phyloP scores from a whole-genome alignment of 2,797 vertebrate species.

The Malurus splendens region DNA sequence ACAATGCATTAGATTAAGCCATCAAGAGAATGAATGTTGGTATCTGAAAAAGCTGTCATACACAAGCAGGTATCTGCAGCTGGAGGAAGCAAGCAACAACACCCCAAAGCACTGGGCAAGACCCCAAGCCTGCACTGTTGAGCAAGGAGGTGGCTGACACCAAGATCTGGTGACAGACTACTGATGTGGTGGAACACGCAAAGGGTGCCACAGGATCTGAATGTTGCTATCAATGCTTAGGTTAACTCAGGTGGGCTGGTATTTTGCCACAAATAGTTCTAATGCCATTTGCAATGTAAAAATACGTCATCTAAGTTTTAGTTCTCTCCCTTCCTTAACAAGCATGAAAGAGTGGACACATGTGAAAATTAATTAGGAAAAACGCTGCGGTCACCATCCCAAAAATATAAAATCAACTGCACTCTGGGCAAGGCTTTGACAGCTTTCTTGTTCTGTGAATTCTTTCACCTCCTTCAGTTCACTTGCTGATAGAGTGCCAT shows the following conservation, averaged over 20 bases:
- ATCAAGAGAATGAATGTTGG: conserved; percentile 47
- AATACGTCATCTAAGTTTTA: background rate
- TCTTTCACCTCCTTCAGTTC: background rate
- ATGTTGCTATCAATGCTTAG: background rate
- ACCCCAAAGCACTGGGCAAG: background rate
- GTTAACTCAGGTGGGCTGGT: background rate
- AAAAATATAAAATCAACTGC: background rate
- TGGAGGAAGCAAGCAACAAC: background rate
- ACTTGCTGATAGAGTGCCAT: background rate
- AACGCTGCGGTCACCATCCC: background rate
- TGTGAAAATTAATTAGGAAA: background rate
- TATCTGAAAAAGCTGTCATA: conserved; percentile 29
- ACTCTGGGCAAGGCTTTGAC: background rate
- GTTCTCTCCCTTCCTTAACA: background rate
- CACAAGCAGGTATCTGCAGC: background rate
- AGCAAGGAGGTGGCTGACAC: background rate
- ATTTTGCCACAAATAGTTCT: background rate
- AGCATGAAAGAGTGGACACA: background rate
- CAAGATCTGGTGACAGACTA: background rate
- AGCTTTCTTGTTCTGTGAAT: background rate
- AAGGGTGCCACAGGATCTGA: background rate
- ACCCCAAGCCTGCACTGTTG: background rate
- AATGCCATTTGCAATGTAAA: background rate
- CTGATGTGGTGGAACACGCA: background rate
- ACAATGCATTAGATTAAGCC: conserved; percentile 50